phyloP scores from a whole-genome alignment of 2,113 vertebrate species.

The Felis chaus region DNA sequence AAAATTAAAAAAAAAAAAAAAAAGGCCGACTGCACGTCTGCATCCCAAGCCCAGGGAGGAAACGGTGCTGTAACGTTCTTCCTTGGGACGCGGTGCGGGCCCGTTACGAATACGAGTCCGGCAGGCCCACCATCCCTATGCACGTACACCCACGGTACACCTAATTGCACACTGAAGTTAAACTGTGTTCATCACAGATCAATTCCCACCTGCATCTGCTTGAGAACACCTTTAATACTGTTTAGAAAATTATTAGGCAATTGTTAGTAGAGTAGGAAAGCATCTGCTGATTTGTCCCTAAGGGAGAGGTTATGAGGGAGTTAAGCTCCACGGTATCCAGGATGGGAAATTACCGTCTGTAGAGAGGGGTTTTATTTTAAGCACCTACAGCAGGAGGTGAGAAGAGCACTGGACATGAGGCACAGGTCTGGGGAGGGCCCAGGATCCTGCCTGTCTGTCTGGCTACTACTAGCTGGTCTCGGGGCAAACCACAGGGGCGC shows the following conservation, averaged over 20 bases:
- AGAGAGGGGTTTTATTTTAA: neutral
- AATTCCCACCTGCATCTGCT: slow-evolving; percentile 58
- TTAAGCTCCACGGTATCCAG: neutral
- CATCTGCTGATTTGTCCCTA: slow-evolving; percentile 8
- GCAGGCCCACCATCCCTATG: neutral
- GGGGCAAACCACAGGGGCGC: too few species aligned
- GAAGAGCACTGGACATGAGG: too few species aligned
- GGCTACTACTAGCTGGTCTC: too few species aligned
- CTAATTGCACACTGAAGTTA: slow-evolving; percentile 61
- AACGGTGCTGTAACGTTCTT: neutral
- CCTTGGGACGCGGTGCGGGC: neutral
- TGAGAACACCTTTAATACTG: slow-evolving; percentile 43
- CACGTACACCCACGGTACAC: slow-evolving; percentile 62
- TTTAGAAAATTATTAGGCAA: slow-evolving; percentile 44
- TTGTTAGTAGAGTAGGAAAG: neutral
- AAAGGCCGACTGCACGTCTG: slow-evolving; percentile 14
- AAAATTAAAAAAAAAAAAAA: neutral
- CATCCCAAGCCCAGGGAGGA: neutral
- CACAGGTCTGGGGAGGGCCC: neutral
- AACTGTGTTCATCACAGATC: slow-evolving; percentile 47
- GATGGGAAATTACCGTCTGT: neutral
- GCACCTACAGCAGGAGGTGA: neutral
- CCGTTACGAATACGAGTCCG: neutral
- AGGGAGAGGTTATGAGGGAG: neutral
- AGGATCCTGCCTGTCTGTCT: neutral